A percentile compares a stretch with the other conserved stretches of the same genome.
These are phyloP conservation scores for Crocidura indochinensis DNA, from an alignment of 2,797 vertebrate genomes.

Conservation along the genomic window DNA sequence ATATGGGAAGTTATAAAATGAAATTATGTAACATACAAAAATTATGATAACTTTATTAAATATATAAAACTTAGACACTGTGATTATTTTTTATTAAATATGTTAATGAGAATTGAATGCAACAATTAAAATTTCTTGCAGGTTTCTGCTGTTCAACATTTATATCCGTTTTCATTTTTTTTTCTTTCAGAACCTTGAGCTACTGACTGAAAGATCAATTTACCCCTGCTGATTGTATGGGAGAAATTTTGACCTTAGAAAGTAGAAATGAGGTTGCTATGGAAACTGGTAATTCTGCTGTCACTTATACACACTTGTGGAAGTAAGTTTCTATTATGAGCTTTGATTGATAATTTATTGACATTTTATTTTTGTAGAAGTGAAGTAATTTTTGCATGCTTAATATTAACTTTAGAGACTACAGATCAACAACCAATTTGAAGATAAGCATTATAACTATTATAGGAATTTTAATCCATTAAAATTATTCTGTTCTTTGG, in stretches of 20 bases:
- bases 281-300: slow-evolving; percentile 97
- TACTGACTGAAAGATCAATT: slow-evolving; percentile 88
- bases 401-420: slow-evolving; percentile 50
- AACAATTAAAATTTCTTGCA: not conserved
- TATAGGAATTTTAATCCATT: slow-evolving; percentile 72
- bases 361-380: slow-evolving; percentile 84
- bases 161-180: slow-evolving; percentile 70
- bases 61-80: not conserved
- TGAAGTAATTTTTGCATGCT: slow-evolving; percentile 79
- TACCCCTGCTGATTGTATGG: slow-evolving; percentile 89
- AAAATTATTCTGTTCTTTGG: not conserved
- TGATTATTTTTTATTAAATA: not conserved
- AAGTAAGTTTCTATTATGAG: slow-evolving; percentile 92
- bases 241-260: slow-evolving; percentile 95
- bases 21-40: slow-evolving; percentile 17
- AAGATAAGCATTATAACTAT: slow-evolving; percentile 63
- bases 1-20: not conserved
- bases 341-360: slow-evolving; percentile 92
- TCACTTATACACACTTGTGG: slow-evolving; percentile 94
- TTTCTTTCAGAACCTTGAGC: slow-evolving; percentile 88
- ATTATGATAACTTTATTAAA: not conserved
- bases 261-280: slow-evolving; percentile 97
- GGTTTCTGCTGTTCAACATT: slow-evolving; percentile 7
- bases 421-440: slow-evolving; percentile 77
- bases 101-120: not conserved